Evolutionary conservation across 53 echinoderm and acorn worm species (phyloP).

Genomic region (Henricia sp.): DNA sequence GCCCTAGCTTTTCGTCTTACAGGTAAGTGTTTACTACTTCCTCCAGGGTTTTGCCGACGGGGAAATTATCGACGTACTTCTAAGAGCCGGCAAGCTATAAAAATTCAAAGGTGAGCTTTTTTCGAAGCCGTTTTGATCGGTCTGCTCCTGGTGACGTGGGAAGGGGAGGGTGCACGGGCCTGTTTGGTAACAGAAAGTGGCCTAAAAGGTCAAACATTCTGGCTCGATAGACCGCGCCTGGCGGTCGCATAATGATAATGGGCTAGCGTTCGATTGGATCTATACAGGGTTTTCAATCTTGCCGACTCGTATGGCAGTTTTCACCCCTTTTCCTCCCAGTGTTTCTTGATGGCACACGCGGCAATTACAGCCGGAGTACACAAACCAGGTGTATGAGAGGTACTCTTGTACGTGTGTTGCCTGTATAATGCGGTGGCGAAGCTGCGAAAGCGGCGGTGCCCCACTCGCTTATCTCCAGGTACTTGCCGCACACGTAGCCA

Average conservation of each 20-base stretch:
- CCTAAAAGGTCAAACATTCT: conserved; percentile 47
- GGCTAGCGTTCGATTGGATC: conserved; percentile 42
- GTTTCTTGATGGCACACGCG: conserved; percentile 1
- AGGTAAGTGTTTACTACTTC: conserved; percentile 57
- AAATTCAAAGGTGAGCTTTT: conserved; percentile 34
- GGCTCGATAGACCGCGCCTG: conserved; percentile 29
- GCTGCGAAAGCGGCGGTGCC: background rate
- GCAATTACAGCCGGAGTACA: conserved; percentile 41
- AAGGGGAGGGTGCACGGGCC: background rate
- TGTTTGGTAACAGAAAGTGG: conserved; percentile 26
- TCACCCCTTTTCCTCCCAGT: background rate
- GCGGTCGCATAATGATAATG: conserved; percentile 22
- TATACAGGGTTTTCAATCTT: background rate
- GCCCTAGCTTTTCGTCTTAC: background rate
- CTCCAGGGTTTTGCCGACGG: background rate
- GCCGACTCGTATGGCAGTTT: background rate
- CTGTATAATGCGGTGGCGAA: conserved; percentile 8
- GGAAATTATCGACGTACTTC: conserved; percentile 51
- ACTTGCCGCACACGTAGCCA: background rate
- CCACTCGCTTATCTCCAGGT: background rate
- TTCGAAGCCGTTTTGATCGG: background rate
- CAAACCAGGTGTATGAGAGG: conserved; percentile 11
- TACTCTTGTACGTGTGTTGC: conserved; percentile 34
- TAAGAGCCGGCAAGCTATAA: conserved; percentile 37
- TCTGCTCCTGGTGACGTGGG: background rate